Evolutionary conservation across 1,140 invertebrate species (phyloP), one percentile per base, ranked within the genome.

Genomic region (Drosophila kurseongensis): DNA sequence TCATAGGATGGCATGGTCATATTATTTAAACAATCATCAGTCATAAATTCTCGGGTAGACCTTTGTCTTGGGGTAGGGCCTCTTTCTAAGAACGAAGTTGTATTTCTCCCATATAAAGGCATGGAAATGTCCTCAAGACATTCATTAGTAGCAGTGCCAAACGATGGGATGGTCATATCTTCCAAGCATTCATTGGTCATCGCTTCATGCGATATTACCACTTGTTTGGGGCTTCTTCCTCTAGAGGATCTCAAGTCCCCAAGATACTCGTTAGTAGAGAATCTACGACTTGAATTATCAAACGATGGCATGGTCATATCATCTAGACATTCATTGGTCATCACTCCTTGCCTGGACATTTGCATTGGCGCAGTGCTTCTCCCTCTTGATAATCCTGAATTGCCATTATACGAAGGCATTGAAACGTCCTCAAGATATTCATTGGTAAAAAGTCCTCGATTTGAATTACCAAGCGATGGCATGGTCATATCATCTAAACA

Each of bases 1-100:
- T 3, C 51, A 41, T 44, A 85, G 8, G 69, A 60, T 0, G 66
- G 82, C 75, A 75, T 65, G 4, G 72, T 60, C 18, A 67, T 32
- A 27, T 80, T 50, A 1, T 67, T 52, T 14, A 78, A 29, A 12
- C 45, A 55, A 29, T 71, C 65, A 42, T 47, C 62, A 10, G 45
- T 32, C 29, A 27, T 47, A 4, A 52, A 5, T 23, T 23, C 41
- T 4, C 14, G 12, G 16, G 32, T 29, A 4, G 40, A 18, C 5
- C n/a, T 35, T n/a, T 36, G 32, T 29, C 48, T 16, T 5, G 18
- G 50, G 1, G 10, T 36, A 2, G 14, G 32, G 14, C 32, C 36
- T 18, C 50, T 12, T 10, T 10, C 29, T 9, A 6, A 7, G 0
- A 35, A 44, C 0, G 61, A 23, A 36, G 12, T n/a, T 5, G 60